Evolutionary conservation across 2,888 invertebrate genomes (phyloP), one percentile per base, ranked within the genome.

Genomic region (Empis stercorea): DNA sequence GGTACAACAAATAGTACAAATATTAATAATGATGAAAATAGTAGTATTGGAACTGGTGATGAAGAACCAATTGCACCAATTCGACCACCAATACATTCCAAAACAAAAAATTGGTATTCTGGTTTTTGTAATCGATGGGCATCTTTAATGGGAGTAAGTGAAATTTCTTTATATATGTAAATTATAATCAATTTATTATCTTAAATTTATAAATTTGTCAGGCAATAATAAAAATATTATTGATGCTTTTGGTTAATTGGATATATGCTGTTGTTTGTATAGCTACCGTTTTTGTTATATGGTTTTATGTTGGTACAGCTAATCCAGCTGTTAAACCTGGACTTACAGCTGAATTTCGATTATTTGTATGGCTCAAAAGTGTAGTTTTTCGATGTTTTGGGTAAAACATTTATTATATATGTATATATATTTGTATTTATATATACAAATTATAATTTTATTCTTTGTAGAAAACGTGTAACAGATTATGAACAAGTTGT

Each of bases 241-340:
- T 96, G 49, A 93, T 95, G 88, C 80, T 96, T 61, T 72, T 93
- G 55, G 93, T 96, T 30, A 86, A 95, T 66, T 95, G 93, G 91
- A 81, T 80, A 47, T 95, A 92, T 65, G 93, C 94, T 20, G 71
- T 93, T 39, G 83, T 83, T 17, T 88, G 88, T 65, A 76, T 95
- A 49, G 73, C 77, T 34, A 82, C 84, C 15, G 80, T 92, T 51
- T 82, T 89, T 66, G 70, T 91, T 45, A 78, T 95, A 50, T 95
- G 93, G 85, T 77, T 91, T 61, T 96, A 96, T 71, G 92, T 96
- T 54, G 93, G 94, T 39, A 86, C 88, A 45, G 89, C 91, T 9
- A 94, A 92, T 72, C 95, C 96, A 10, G 94, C 94, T 5, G 91
- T 93, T 9, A 93, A 91, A 62, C 94, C 94, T 1, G 95, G 95